Conservation (phyloP, 2,888 invertebrate species). For the Taenaris catops region DNA sequence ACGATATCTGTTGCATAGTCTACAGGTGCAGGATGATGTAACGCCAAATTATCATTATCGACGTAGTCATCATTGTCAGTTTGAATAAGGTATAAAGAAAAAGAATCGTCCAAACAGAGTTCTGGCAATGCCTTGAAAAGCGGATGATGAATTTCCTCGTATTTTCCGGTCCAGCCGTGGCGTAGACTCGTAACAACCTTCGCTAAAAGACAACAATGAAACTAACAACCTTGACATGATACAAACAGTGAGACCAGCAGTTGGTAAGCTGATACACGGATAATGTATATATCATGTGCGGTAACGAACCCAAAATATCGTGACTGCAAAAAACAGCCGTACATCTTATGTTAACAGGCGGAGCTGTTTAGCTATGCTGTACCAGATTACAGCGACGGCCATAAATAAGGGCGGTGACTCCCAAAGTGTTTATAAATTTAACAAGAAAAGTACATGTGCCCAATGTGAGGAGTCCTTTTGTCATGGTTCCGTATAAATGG, state of each 20-base stretch:
- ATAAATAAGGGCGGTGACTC: conserved; percentile 47
- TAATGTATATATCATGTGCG: too few relatives aligned
- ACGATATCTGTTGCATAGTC: conserved; percentile 32
- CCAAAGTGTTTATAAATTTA: conserved; percentile 44
- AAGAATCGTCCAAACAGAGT: conserved; percentile 33
- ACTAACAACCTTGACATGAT: conserved; percentile 73
- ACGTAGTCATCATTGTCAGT: conserved; percentile 11
- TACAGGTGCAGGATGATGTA: conserved; percentile 38
- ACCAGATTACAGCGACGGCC: conserved; percentile 39
- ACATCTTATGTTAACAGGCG: background rate
- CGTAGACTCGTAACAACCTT: conserved; percentile 62
- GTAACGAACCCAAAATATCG: too few relatives aligned
- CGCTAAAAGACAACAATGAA: conserved; percentile 71
- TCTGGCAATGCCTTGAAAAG: conserved; percentile 65
- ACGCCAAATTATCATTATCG: conserved; percentile 21
- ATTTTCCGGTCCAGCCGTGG: conserved; percentile 68
- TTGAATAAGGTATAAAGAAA: conserved; percentile 16
- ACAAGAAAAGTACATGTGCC: conserved; percentile 16
- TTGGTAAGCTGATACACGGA: too few relatives aligned
- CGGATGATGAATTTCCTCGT: conserved; percentile 73
- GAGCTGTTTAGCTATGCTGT: conserved; percentile 42
- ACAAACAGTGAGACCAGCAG: too few relatives aligned
- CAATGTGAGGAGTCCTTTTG: too few relatives aligned
- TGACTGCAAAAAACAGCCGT: too few relatives aligned
- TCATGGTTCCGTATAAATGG: too few relatives aligned